Evolutionary conservation across 2,797 vertebrate species (phyloP).

Genomic region (Heliangelus exortis): DNA sequence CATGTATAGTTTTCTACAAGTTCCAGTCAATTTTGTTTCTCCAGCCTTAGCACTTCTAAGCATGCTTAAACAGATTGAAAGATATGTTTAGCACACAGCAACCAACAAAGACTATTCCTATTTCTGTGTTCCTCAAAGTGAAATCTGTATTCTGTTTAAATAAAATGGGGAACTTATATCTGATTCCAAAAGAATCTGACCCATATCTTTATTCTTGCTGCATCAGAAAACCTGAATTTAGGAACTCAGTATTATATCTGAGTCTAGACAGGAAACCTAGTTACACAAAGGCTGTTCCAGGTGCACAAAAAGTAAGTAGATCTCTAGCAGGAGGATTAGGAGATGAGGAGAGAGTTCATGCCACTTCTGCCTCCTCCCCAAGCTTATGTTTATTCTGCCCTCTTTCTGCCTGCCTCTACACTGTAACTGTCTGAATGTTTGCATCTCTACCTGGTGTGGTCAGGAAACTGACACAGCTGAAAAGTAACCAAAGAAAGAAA

Average conservation of each 20-base stretch:
- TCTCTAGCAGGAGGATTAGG: not conserved
- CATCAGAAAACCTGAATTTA: not conserved
- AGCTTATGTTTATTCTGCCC: not conserved
- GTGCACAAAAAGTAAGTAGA: not conserved
- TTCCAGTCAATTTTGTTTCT: not conserved
- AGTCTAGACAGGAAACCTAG: not conserved
- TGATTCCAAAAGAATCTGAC: not conserved
- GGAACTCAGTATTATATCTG: not conserved
- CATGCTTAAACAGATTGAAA: not conserved
- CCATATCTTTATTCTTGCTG: not conserved
- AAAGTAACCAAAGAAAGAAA: not conserved
- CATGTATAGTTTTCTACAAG: not conserved
- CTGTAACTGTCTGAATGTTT: not conserved
- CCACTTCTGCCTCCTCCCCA: not conserved
- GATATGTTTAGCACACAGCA: not conserved
- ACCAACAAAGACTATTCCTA: not conserved
- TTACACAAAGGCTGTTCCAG: not conserved
- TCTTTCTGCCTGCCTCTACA: not conserved
- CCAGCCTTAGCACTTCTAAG: not conserved
- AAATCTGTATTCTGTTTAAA: not conserved
- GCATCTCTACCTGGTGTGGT: not conserved
- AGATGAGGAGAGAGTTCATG: not conserved
- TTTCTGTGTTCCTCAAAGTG: not conserved
- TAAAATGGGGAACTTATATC: not conserved
- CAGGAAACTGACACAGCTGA: not conserved